Percentiles rank a stretch among this genome's conserved stretches.
Evolutionary conservation across 2,797 vertebrate species (phyloP).

Genomic region (Pseudochirops cupreus): DNA sequence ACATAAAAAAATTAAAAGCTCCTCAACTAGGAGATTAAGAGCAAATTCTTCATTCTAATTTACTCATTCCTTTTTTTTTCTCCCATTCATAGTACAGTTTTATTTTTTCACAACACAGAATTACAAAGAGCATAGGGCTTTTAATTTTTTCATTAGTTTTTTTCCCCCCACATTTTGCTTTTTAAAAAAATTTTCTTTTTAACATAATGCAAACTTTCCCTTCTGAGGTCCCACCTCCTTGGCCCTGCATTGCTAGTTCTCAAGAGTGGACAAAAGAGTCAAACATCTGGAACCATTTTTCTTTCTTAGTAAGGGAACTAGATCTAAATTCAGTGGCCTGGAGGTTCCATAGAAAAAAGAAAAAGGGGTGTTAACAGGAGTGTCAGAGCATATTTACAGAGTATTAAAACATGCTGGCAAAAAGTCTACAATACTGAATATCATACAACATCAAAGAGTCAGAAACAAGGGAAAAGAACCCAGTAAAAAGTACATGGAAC

Average conservation of each 20-base stretch:
- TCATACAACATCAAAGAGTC: constrained; percentile 91
- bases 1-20: neutral
- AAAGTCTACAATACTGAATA: constrained; percentile 93
- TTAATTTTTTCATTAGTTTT: constrained; percentile 83
- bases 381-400: constrained; percentile 94
- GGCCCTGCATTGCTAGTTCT: constrained; percentile 90
- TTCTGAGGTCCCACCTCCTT: constrained; percentile 76
- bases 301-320: constrained; percentile 90
- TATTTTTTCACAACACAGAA: constrained; percentile 95
- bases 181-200: constrained; percentile 54
- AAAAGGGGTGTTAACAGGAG: constrained; percentile 89
- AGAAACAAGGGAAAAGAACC: constrained; percentile 72
- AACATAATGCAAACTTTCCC: constrained; percentile 68
- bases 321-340: constrained; percentile 88
- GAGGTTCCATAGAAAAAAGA: constrained; percentile 88
- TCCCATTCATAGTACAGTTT: constrained; percentile 82
- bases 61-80: neutral
- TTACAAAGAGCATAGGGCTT: constrained; percentile 90
- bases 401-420: constrained; percentile 93
- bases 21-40: neutral
- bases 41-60: neutral
- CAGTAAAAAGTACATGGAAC: constrained; percentile 83
- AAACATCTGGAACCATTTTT: constrained; percentile 67
- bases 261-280: constrained; percentile 79
- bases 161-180: constrained; percentile 51